These are phyloP conservation scores for Plebejus anna DNA, from an alignment of 2,888 invertebrate genomes.

Conservation along the genomic window DNA sequence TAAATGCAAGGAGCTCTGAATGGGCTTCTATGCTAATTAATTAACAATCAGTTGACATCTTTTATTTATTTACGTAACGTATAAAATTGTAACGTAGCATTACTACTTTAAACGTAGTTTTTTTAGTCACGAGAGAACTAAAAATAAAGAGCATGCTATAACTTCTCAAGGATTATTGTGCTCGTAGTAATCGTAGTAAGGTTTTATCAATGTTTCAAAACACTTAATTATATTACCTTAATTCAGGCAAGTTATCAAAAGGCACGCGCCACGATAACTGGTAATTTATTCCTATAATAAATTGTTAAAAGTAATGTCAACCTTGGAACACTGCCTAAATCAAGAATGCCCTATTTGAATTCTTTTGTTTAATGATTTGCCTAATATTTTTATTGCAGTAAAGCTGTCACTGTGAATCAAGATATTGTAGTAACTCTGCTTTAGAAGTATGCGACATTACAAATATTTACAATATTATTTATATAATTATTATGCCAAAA, in stretches of 20 bases:
- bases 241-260: constrained; percentile 3
- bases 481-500: too few relatives aligned
- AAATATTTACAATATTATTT: too few relatives aligned
- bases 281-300: constrained; percentile 18
- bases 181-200: constrained; percentile 3
- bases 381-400: not conserved
- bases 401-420: not conserved
- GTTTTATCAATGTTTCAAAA: constrained; percentile 19
- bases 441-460: too few relatives aligned
- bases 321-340: not conserved
- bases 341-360: not conserved
- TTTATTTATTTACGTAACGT: not conserved
- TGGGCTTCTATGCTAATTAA: not conserved
- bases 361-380: not conserved
- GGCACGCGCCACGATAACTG: constrained; percentile 20
- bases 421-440: too few relatives aligned
- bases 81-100: not conserved
- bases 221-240: constrained; percentile 13
- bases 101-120: not conserved
- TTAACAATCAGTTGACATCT: not conserved
- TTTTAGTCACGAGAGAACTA: not conserved
- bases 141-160: not conserved
- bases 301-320: constrained; percentile 9
- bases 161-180: not conserved
- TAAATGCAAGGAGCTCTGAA: too few relatives aligned